Conservation (phyloP, 2,797 vertebrate species). For the Hoplostethus mediterraneus region DNA sequence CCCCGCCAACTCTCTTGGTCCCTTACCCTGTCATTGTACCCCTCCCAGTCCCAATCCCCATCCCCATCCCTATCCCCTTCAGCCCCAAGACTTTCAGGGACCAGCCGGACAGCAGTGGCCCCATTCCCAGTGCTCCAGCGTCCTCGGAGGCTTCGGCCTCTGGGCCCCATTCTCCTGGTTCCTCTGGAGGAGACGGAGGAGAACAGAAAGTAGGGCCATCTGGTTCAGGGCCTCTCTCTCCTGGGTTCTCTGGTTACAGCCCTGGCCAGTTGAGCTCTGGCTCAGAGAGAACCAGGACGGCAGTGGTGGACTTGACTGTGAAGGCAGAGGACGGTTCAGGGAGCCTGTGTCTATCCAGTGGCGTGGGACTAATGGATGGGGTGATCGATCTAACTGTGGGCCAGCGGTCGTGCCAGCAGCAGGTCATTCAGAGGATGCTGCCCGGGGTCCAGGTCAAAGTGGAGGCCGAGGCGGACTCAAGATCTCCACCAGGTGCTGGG, state of each 20-base stretch:
- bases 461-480: slow-evolving; percentile 85
- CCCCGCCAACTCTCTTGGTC: slow-evolving; percentile 96
- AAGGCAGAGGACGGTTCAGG: slow-evolving; percentile 89
- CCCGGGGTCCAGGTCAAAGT: slow-evolving; percentile 90
- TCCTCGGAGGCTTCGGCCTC: slow-evolving; percentile 86
- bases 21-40: slow-evolving; percentile 99
- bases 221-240: slow-evolving; percentile 86
- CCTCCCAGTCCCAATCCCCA: slow-evolving; percentile 96
- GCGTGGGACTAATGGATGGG: slow-evolving; percentile 87
- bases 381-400: slow-evolving; percentile 97
- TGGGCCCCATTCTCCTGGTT: slow-evolving; percentile 82
- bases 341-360: slow-evolving; percentile 80
- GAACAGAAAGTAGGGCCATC: slow-evolving; percentile 88
- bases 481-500: slow-evolving; percentile 80
- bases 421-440: slow-evolving; percentile 93
- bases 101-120: slow-evolving; percentile 88
- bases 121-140: slow-evolving; percentile 88
- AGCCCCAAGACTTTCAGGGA: slow-evolving; percentile 91
- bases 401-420: slow-evolving; percentile 92
- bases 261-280: slow-evolving; percentile 52
- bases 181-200: slow-evolving; percentile 78
- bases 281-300: slow-evolving; percentile 85
- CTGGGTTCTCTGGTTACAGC: slow-evolving; percentile 86
- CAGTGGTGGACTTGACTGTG: slow-evolving; percentile 91
- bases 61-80: slow-evolving; percentile 95